phyloP scores from a whole-genome alignment of 2,888 invertebrate genomes.

The Ptilodon capucinus region DNA sequence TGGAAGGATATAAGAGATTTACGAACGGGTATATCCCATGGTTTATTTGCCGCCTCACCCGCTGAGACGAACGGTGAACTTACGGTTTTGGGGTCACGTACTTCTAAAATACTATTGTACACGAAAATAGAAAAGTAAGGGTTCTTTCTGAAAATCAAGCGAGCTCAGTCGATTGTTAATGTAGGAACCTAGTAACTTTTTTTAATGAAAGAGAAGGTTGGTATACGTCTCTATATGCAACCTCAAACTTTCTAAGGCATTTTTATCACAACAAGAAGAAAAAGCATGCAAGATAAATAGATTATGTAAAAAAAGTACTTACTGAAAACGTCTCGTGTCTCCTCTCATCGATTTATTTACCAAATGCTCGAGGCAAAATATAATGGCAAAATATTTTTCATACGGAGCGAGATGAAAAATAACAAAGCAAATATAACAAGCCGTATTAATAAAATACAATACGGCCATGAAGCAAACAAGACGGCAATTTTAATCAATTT shows the following conservation, averaged over 20 bases:
- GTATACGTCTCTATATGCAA: too few relatives aligned
- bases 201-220: too few relatives aligned
- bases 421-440: not conserved
- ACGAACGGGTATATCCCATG: not conserved
- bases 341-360: not conserved
- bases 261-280: too few relatives aligned
- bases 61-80: not conserved
- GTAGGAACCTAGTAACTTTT: too few relatives aligned
- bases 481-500: not conserved
- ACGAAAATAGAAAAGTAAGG: not conserved
- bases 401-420: not conserved
- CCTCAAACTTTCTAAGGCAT: too few relatives aligned
- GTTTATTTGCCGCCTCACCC: not conserved
- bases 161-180: not conserved
- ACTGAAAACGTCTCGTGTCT: not conserved
- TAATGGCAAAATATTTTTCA: not conserved
- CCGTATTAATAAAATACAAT: not conserved
- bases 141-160: not conserved
- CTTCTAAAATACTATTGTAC: slow-evolving; percentile 1
- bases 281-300: not conserved
- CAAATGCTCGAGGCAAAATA: not conserved
- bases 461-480: not conserved
- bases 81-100: not conserved
- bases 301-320: not conserved
- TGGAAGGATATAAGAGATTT: slow-evolving; percentile 1